Percentiles rank a stretch among this genome's conserved stretches.
phyloP scores from a whole-genome alignment of 2,888 invertebrate species.

The Augiades crinisus region DNA sequence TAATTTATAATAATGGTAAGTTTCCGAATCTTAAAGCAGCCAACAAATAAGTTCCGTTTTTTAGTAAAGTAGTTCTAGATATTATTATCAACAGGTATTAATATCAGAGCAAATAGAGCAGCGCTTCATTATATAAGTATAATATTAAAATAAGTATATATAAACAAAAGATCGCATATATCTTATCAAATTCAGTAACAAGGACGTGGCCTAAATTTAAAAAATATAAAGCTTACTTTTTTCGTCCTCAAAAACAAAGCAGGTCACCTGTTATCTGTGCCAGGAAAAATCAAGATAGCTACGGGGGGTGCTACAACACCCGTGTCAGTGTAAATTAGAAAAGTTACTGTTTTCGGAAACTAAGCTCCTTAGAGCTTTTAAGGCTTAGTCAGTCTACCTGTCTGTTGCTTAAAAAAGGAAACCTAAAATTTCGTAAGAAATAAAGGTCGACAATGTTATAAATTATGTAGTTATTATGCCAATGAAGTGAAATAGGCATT shows the following conservation, averaged over 20 bases:
- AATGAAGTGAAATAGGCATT: too few relatives aligned
- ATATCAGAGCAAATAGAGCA: too few relatives aligned
- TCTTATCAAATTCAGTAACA: neutral
- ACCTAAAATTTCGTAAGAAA: neutral
- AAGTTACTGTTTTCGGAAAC: constrained; percentile 8
- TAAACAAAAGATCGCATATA: too few relatives aligned
- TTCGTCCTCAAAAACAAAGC: neutral
- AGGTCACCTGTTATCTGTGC: constrained; percentile 4
- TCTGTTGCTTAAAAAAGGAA: neutral
- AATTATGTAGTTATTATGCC: too few relatives aligned
- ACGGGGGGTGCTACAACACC: neutral
- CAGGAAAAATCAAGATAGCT: neutral
- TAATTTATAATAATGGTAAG: too few relatives aligned
- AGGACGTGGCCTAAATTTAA: neutral
- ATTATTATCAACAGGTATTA: too few relatives aligned
- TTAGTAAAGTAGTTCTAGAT: too few relatives aligned
- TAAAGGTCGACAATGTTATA: too few relatives aligned
- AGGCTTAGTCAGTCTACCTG: neutral
- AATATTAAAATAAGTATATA: too few relatives aligned
- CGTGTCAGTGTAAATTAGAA: constrained; percentile 2
- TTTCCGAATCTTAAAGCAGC: too few relatives aligned
- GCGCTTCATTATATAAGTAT: too few relatives aligned
- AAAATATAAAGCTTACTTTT: neutral
- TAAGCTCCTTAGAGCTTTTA: neutral
- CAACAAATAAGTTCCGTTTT: too few relatives aligned